phyloP scores from a whole-genome alignment of 2,797 vertebrate genomes.

The Falco rusticolus region DNA sequence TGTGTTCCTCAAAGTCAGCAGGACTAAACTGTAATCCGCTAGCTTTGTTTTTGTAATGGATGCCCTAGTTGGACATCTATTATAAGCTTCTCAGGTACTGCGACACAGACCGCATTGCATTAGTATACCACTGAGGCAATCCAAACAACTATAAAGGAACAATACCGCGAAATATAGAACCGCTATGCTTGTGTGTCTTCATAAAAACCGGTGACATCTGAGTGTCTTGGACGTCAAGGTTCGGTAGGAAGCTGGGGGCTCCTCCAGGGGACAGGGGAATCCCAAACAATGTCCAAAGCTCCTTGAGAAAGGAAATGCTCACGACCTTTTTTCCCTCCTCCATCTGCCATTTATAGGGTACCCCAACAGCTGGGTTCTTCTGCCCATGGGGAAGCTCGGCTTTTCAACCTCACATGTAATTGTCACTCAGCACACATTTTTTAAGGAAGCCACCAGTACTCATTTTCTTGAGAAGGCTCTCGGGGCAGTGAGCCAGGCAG shows the following conservation, averaged over 20 bases:
- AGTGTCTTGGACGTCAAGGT: neutral
- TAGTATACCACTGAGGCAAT: neutral
- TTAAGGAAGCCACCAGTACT: neutral
- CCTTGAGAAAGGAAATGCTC: neutral
- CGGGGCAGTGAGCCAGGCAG: neutral
- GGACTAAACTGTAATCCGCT: neutral
- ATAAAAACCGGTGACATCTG: neutral
- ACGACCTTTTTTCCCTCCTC: neutral
- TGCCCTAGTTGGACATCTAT: neutral
- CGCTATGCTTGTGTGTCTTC: neutral
- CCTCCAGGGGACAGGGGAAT: neutral
- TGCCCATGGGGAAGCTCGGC: rapidly evolving
- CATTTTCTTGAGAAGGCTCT: neutral
- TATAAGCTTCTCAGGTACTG: neutral
- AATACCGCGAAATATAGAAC: neutral
- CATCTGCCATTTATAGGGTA: neutral
- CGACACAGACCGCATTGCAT: neutral
- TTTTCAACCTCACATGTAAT: neutral
- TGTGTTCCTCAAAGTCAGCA: neutral
- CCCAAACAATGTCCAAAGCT: neutral
- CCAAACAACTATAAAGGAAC: neutral
- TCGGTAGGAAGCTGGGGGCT: neutral
- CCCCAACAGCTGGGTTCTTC: rapidly evolving
- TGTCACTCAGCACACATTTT: neutral
- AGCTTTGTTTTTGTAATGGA: neutral